Base-by-base conservation (phyloP, 2,888 invertebrate species). In the Agapostemon virescens region DNA sequence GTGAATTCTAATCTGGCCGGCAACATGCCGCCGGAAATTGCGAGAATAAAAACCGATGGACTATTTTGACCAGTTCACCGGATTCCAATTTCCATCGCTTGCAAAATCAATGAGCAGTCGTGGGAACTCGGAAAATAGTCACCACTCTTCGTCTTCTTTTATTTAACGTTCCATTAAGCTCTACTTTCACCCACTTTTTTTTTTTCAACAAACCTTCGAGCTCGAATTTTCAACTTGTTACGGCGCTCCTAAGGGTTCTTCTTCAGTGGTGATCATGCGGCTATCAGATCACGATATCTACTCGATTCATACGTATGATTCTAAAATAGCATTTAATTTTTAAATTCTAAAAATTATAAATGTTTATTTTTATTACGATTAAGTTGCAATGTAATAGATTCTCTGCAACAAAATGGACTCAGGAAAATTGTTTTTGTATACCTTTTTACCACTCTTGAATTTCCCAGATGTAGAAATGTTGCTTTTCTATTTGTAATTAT, bases 1-100 rank as follows among this genome's bases (percentile, higher is more conserved):
- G 58, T 61, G 61, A 79, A 83, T 76, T 79, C 75, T 70, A 79
- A 79, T 69, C 75, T 73, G 38, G 6, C 23, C 30, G 42, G 49
- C 23, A 30, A 9, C 69, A 33, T 69, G 9, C 23, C 30, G 42
- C 69, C 26, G 40, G 58, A 55, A 79, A 38, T 52, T 70, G 20
- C 17, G 66, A 42, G 74, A 71, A 69, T 76, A 74, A 77, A 79
- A 85, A 87, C 77, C 83, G 55, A 69, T 72, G 30, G 66, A 64
- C 74, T 58, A 70, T 82, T 55, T 76, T 73, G 68, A 52, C 72
- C 75, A 70, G 71, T 74, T 64, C 68, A 15, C 38, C 63, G 67
- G 72, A 79, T 74, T 80, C 78, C 71, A 77, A 81, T 82, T 77
- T 69, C 79, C 84, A 82, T 85, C 82, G 80, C 77, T 68, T 78